Evolutionary conservation across 2,797 vertebrate species (phyloP).

Genomic region (Lepus oiostolus): DNA sequence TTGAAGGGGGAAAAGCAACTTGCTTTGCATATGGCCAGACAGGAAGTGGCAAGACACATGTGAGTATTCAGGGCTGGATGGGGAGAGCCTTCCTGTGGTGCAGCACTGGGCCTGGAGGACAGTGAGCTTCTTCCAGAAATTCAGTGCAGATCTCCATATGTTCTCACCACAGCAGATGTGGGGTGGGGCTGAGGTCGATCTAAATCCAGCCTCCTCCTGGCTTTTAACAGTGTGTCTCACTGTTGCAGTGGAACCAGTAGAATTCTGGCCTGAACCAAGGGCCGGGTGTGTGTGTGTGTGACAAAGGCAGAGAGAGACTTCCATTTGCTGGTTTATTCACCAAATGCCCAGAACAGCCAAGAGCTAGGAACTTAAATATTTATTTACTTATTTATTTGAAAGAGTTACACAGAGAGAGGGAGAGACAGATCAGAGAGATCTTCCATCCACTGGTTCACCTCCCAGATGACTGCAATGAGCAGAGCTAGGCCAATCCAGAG

Average conservation of each 20-base stretch:
- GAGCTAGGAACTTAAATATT: no score
- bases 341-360: no score
- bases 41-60: conserved; percentile 98
- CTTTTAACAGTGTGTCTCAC: not conserved
- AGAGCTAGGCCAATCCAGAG: no score
- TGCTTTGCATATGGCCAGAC: conserved; percentile 99
- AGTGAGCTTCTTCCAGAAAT: not conserved
- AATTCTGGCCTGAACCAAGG: not conserved
- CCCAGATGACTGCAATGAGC: no score
- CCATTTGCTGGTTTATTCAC: no score
- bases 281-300: no score
- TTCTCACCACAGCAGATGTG: not conserved
- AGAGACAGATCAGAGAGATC: no score
- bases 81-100: not conserved
- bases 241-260: not conserved
- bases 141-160: not conserved
- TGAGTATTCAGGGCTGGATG: conserved; percentile 87
- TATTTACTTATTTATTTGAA: no score
- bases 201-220: not conserved
- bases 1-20: conserved; percentile 94
- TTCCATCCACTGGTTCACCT: no score
- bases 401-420: no score
- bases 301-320: no score
- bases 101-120: not conserved
- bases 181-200: not conserved